Evolutionary conservation across 2,113 vertebrate species (phyloP).

Genomic region (Chionodraco myersi): DNA sequence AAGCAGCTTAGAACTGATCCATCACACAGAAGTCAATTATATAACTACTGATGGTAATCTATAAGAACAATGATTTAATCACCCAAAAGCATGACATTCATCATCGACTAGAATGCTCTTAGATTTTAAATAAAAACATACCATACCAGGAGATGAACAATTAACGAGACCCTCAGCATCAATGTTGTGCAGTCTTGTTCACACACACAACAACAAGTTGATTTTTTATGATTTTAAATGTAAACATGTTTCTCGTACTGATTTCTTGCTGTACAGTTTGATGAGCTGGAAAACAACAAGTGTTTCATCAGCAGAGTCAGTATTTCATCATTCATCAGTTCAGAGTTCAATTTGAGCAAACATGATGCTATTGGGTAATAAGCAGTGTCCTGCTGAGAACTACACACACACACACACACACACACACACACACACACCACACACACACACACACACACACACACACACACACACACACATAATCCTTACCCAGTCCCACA

Average conservation of each 20-base stretch:
- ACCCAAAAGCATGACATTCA: neutral
- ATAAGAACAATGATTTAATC: neutral
- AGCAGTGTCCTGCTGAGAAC: slow-evolving; percentile 31
- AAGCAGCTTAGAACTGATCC: neutral
- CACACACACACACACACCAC: neutral
- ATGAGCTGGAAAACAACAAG: slow-evolving; percentile 51
- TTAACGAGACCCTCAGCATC: slow-evolving; percentile 11
- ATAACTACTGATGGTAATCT: neutral
- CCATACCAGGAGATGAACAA: slow-evolving; percentile 22
- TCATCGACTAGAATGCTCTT: neutral
- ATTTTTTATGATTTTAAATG: slow-evolving; percentile 1
- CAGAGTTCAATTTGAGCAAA: slow-evolving; percentile 29
- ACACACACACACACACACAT: neutral
- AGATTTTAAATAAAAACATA: neutral
- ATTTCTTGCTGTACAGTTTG: slow-evolving; percentile 28
- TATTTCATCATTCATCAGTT: slow-evolving; percentile 59
- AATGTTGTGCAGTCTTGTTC: slow-evolving; percentile 14
- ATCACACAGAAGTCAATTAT: neutral
- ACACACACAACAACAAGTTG: neutral
- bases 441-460: neutral
- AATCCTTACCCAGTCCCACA: neutral
- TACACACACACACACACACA: neutral
- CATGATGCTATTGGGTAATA: slow-evolving; percentile 5
- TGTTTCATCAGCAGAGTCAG: slow-evolving; percentile 45
- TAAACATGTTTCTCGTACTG: slow-evolving; percentile 9